Evolutionary conservation across 2,113 vertebrate genomes (phyloP).

Genomic region (Hyperopisus bebe): DNA sequence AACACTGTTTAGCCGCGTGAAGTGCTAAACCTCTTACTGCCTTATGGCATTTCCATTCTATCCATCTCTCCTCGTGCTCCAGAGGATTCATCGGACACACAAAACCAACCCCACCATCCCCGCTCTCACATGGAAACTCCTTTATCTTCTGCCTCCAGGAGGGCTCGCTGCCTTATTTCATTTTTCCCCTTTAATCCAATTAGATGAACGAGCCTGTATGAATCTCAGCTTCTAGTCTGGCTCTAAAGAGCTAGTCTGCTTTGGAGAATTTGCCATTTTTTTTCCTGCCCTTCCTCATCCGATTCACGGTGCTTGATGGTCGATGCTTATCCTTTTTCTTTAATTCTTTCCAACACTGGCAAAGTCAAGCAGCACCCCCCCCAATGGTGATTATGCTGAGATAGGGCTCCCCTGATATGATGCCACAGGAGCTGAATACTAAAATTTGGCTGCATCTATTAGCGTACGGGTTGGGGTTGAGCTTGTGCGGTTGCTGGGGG

Average conservation of each 20-base stretch:
- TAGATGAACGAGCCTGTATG: constrained; percentile 29
- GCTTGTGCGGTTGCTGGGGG: background rate
- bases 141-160: constrained; percentile 23
- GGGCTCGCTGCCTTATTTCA: constrained; percentile 8
- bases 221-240: constrained; percentile 31
- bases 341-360: background rate
- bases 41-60: background rate
- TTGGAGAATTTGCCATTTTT: constrained; percentile 13
- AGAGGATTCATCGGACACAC: background rate
- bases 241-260: constrained; percentile 12
- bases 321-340: background rate
- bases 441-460: constrained; percentile 55
- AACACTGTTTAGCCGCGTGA: background rate
- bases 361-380: background rate
- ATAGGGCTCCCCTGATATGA: constrained; percentile 50
- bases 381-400: constrained; percentile 36
- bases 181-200: constrained; percentile 21
- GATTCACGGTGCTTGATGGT: background rate
- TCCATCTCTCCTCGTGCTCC: background rate
- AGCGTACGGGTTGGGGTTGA: constrained; percentile 33
- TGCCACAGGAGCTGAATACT: constrained; percentile 54
- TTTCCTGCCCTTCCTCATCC: background rate
- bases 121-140: background rate
- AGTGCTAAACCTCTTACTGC: constrained; percentile 5
- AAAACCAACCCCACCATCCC: background rate